Conservation (phyloP, 2,888 invertebrate genomes). For the Nomada hirtipes region DNA sequence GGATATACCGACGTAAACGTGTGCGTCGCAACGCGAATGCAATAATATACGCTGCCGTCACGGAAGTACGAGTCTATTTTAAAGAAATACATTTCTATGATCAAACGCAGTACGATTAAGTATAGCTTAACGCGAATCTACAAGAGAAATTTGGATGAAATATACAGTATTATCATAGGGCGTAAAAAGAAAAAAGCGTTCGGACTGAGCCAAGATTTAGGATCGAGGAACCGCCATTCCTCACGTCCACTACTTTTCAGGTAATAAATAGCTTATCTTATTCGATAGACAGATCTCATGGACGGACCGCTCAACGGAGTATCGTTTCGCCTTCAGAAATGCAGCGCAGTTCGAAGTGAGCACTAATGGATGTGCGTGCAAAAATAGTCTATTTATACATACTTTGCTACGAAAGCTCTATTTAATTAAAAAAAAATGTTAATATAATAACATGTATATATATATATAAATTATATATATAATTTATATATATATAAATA, state of each 20-base stretch:
- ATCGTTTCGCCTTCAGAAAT: conserved; percentile 61
- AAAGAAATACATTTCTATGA: conserved; percentile 66
- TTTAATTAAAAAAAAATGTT: conserved; percentile 80
- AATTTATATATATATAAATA: conserved; percentile 37
- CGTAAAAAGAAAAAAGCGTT: conserved; percentile 61
- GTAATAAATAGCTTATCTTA: conserved; percentile 69
- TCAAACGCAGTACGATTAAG: conserved; percentile 53
- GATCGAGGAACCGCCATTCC: conserved; percentile 54
- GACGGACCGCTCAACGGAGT: conserved; percentile 58
- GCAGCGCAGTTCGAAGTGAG: conserved; percentile 67
- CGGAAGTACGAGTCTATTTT: conserved; percentile 68
- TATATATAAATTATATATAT: conserved; percentile 26
- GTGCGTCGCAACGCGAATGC: conserved; percentile 62
- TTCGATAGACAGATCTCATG: conserved; percentile 68
- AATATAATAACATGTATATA: conserved; percentile 74
- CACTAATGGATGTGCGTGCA: conserved; percentile 69
- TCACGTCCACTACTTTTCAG: conserved; percentile 70
- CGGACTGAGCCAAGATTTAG: conserved; percentile 62
- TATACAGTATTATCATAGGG: conserved; percentile 73
- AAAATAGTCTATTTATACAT: conserved; percentile 81
- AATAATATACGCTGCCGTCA: conserved; percentile 74
- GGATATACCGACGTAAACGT: conserved; percentile 32
- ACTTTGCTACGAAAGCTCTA: conserved; percentile 80
- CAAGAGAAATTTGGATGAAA: conserved; percentile 56
- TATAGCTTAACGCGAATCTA: conserved; percentile 43